Percentiles rank a stretch among this genome's conserved stretches.
phyloP scores from a whole-genome alignment of 2,888 invertebrate species.

The Mythimna lalbum region DNA sequence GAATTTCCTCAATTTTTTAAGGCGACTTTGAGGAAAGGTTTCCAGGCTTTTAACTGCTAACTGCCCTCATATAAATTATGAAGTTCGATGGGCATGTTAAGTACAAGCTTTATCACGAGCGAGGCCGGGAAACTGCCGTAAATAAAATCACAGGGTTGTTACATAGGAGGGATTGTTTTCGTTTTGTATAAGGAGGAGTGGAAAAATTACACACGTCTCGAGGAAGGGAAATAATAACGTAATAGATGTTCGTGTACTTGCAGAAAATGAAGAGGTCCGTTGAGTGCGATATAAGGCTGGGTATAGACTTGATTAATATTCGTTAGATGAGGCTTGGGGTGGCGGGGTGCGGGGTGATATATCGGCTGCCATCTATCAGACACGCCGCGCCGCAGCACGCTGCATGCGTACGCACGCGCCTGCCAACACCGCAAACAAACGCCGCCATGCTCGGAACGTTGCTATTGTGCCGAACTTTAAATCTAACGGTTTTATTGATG shows the following conservation, averaged over 20 bases:
- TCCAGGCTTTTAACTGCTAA: conserved; percentile 69
- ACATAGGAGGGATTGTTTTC: conserved; percentile 53
- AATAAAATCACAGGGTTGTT: conserved; percentile 55
- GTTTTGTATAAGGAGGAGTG: conserved; percentile 50
- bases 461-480: conserved; percentile 51
- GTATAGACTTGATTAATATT: conserved; percentile 80
- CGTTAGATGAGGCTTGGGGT: conserved; percentile 73
- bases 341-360: conserved; percentile 72
- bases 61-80: conserved; percentile 68
- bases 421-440: conserved; percentile 67
- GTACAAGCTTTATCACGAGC: conserved; percentile 57
- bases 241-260: conserved; percentile 67
- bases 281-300: conserved; percentile 69
- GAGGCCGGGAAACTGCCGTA: conserved; percentile 42
- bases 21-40: conserved; percentile 68
- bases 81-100: conserved; percentile 64
- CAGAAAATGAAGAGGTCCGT: conserved; percentile 74
- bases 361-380: conserved; percentile 79
- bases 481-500: conserved; percentile 51
- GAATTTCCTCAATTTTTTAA: conserved; percentile 74
- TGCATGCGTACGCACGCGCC: conserved; percentile 78
- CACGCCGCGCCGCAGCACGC: conserved; percentile 68
- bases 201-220: conserved; percentile 61
- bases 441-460: conserved; percentile 67
- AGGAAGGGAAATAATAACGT: conserved; percentile 62